Conservation (phyloP, 2,797 vertebrate species). For the Vespertilio murinus region DNA sequence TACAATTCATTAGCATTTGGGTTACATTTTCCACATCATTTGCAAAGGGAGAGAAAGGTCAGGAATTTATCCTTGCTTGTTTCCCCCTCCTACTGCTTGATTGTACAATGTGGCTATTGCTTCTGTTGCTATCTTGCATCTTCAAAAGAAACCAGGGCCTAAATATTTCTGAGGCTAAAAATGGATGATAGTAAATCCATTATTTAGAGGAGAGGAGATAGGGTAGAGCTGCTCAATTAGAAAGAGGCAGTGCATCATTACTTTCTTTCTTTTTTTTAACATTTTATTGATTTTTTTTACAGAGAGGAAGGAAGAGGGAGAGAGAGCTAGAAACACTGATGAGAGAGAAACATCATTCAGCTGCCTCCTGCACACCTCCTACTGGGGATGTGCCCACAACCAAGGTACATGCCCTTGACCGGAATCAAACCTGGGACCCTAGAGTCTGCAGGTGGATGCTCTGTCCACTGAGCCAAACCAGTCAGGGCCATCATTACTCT, state of each 20-base stretch:
- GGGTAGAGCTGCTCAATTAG: neutral
- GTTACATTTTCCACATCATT: conserved; percentile 25
- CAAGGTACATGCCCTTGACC: too few species aligned
- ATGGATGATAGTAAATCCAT: neutral
- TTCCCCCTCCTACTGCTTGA: neutral
- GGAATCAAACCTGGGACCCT: too few species aligned
- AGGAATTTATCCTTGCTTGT: neutral
- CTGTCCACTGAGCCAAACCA: too few species aligned
- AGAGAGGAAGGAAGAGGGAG: too few species aligned
- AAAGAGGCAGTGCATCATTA: neutral
- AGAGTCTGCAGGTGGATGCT: too few species aligned
- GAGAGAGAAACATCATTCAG: too few species aligned
- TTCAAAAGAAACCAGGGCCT: neutral
- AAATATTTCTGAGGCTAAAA: neutral
- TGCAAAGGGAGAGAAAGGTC: neutral
- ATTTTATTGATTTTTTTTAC: too few species aligned
- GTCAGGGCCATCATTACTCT: too few species aligned
- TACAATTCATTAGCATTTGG: neutral
- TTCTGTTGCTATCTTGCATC: neutral
- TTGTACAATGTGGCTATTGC: neutral
- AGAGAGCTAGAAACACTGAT: too few species aligned
- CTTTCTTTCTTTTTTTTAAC: neutral
- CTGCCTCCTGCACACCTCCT: too few species aligned
- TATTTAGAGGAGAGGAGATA: neutral
- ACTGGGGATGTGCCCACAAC: too few species aligned